Evolutionary conservation across 2,888 invertebrate species (phyloP), one percentile per base, ranked within the genome.

Genomic region (Ephialtes manifestator): DNA sequence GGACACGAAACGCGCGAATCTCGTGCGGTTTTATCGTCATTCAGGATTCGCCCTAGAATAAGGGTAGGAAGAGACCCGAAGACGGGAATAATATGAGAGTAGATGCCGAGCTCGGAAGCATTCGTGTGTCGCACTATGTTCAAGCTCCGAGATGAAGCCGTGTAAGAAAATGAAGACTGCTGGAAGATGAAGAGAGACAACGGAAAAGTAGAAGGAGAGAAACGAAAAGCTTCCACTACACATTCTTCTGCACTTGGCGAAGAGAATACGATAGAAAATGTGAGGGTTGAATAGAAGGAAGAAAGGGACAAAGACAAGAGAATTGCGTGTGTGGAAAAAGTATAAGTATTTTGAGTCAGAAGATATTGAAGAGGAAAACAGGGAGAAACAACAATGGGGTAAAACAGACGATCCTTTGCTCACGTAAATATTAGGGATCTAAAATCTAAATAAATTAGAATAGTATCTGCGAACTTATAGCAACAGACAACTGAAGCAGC

Each of bases 21-120:
- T 18, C 24, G 20, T 18, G 75, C 35, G 75, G 65, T 76, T 76
- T 76, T 65, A 76, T 65, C 65, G 51, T 65, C 65, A n/a, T 39
- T 76, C 63, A 39, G 39, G 35, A 72, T 72, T 75, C 63, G 28
- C 48, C 31, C 4, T 28, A 43, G 58, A 68, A 78, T 60, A 20
- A 35, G 58, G 39, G 65, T 67, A 60, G 53, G 72, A 60, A 55
- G 28, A 55, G 43, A 80, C 7, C 7, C 7, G 67, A 43, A 72
- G 55, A 71, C 28, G n/a, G 28, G 58, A 55, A 48, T 58, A 46
- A 39, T 75, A 63, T 15, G 75, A 48, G 18, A 24, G 65, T 7
- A n/a, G 65, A 48, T 39, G 10, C 63, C 39, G 35, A 24, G 35
- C 20, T 24, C 11, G 0, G 7, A 48, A 76, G 20, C n/a, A n/a